Evolutionary conservation across 2,888 invertebrate genomes (phyloP).

Genomic region (Eupithecia subumbrata): DNA sequence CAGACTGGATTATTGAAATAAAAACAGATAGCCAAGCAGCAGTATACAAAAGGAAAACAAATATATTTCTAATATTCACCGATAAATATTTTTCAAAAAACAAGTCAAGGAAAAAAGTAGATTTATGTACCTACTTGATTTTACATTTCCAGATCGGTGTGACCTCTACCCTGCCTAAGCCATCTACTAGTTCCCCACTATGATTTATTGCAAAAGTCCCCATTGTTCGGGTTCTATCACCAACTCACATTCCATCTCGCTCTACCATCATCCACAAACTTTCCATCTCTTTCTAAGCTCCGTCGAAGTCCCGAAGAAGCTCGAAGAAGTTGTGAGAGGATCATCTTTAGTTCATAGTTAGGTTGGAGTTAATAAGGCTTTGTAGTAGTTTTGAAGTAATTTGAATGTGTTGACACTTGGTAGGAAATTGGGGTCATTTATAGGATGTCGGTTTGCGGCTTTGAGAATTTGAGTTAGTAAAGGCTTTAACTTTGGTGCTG

Average conservation of each 20-base stretch:
- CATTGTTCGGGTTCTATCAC: slow-evolving; percentile 49
- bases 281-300: slow-evolving; percentile 24
- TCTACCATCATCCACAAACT: slow-evolving; percentile 23
- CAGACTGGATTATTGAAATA: too few species aligned
- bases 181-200: slow-evolving; percentile 53
- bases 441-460: slow-evolving; percentile 9
- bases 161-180: slow-evolving; percentile 32
- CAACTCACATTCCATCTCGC: slow-evolving; percentile 30
- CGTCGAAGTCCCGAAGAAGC: slow-evolving; percentile 4
- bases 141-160: slow-evolving; percentile 48
- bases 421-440: slow-evolving; percentile 14
- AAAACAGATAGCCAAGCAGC: too few species aligned
- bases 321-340: slow-evolving; percentile 26
- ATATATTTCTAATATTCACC: too few species aligned
- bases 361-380: slow-evolving; percentile 35
- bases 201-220: slow-evolving; percentile 61
- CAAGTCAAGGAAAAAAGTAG: too few species aligned
- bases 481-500: too few species aligned
- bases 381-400: slow-evolving; percentile 28
- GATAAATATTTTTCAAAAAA: too few species aligned
- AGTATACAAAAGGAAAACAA: too few species aligned
- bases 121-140: background rate
- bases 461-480: background rate
- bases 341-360: slow-evolving; percentile 36
- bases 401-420: slow-evolving; percentile 30